Conservation (phyloP, 2,113 vertebrate genomes). For the Plestiodon gilberti region DNA sequence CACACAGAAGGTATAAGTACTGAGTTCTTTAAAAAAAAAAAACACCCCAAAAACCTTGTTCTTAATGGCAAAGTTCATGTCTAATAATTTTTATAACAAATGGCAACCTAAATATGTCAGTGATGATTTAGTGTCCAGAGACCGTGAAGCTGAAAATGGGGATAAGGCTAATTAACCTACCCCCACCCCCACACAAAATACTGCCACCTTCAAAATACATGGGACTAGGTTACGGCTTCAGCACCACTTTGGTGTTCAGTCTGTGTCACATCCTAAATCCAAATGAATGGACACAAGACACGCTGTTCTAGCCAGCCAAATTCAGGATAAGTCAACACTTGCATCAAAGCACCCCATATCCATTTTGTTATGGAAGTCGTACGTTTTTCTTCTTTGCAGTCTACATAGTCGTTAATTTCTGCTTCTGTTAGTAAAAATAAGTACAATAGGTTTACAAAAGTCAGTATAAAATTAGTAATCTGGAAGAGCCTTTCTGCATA, state of each 20-base stretch:
- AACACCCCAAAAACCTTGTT: background rate
- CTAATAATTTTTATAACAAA: slow-evolving; percentile 75
- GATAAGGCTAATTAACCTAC: slow-evolving; percentile 77
- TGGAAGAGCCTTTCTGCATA: background rate
- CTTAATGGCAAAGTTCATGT: slow-evolving; percentile 66
- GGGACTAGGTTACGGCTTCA: slow-evolving; percentile 66
- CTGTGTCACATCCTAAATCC: slow-evolving; percentile 64
- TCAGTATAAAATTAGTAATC: background rate
- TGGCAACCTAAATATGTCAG: slow-evolving; percentile 77
- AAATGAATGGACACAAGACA: slow-evolving; percentile 70
- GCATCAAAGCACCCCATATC: background rate
- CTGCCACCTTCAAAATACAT: slow-evolving; percentile 49
- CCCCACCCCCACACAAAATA: slow-evolving; percentile 11
- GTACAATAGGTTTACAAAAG: background rate
- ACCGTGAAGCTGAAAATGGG: slow-evolving; percentile 72
- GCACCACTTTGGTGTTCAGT: slow-evolving; percentile 65
- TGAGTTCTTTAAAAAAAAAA: slow-evolving; percentile 50
- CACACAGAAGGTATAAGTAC: slow-evolving; percentile 59
- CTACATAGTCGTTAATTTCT: background rate
- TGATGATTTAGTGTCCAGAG: slow-evolving; percentile 73
- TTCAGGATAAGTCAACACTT: slow-evolving; percentile 59
- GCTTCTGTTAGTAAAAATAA: background rate
- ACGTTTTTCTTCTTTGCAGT: background rate
- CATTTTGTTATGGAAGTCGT: background rate
- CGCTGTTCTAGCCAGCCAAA: slow-evolving; percentile 61